Evolutionary conservation across 2,113 vertebrate genomes (phyloP).

Genomic region (Mus musculus): GRCm39 chr4:153778001-153778500

Average conservation of each 20-base stretch:
- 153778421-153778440: neutral
- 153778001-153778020: neutral
- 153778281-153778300: neutral
- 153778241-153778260: neutral
- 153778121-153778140: too few relatives aligned
- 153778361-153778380: neutral
- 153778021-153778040: neutral
- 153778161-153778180: neutral
- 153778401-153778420: neutral
- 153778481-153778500: neutral
- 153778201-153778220: neutral
- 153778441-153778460: neutral
- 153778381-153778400: neutral
- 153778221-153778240: neutral
- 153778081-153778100: neutral
- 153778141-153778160: neutral
- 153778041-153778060: neutral
- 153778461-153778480: neutral
- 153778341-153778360: neutral
- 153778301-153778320: neutral
- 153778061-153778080: neutral
- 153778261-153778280: neutral
- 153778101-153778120: too few relatives aligned
- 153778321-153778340: neutral
- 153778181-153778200: too few relatives aligned